phyloP scores from a whole-genome alignment of 1,140 invertebrate species.

The Ruditapes philippinarum region DNA sequence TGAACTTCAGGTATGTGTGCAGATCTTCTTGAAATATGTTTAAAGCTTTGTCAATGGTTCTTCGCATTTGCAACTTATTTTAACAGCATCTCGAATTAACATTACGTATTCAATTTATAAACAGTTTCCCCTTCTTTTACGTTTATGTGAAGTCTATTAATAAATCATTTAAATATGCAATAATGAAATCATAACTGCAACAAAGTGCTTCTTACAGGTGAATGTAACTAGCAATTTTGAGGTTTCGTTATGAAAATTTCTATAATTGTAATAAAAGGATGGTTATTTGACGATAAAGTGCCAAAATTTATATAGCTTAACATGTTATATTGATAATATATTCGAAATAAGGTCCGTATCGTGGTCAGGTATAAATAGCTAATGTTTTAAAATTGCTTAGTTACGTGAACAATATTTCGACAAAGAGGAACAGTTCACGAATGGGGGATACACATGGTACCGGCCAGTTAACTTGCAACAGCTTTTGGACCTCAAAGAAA shows the following conservation, averaged over 20 bases:
- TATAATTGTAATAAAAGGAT: background rate
- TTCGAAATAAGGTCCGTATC: too few species aligned
- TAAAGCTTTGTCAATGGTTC: background rate
- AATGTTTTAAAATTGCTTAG: background rate
- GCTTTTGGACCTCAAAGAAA: slow-evolving; percentile 26
- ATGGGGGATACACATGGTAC: slow-evolving; percentile 15
- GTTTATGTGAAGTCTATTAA: background rate
- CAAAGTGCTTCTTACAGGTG: background rate
- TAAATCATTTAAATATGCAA: background rate
- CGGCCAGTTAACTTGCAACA: slow-evolving; percentile 25
- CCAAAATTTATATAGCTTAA: background rate
- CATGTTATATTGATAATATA: background rate
- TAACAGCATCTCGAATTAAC: background rate
- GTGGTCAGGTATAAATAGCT: background rate
- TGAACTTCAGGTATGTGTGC: slow-evolving; percentile 35
- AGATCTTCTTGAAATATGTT: background rate
- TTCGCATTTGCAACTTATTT: background rate
- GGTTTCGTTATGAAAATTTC: too few species aligned
- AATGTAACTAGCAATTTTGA: too few species aligned
- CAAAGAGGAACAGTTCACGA: background rate
- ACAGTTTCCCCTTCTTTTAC: background rate
- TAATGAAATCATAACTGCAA: too few species aligned
- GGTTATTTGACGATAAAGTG: background rate
- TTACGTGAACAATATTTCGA: background rate
- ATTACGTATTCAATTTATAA: background rate